Evolutionary conservation across 2,888 invertebrate species (phyloP).

Genomic region (Sinelater perroti): DNA sequence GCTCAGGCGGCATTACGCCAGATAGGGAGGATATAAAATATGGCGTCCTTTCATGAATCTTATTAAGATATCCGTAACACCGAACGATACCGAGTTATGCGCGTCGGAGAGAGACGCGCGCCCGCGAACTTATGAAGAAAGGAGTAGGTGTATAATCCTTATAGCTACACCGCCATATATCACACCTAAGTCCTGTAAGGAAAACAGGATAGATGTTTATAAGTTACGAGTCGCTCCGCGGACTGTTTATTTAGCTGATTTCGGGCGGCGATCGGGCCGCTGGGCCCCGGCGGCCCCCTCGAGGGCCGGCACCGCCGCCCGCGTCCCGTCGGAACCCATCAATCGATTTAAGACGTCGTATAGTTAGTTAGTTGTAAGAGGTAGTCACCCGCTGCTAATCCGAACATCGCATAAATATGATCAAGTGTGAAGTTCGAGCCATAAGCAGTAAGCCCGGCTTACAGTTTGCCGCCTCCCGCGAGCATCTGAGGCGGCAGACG

Average conservation of each 20-base stretch:
- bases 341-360: conserved; percentile 59
- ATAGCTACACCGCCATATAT: conserved; percentile 63
- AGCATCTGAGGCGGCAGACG: conserved; percentile 56
- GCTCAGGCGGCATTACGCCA: conserved; percentile 58
- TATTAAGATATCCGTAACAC: conserved; percentile 77
- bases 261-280: conserved; percentile 22
- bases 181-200: conserved; percentile 62
- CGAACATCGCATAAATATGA: conserved; percentile 64
- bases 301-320: conserved; percentile 32
- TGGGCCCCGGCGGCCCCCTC: too few species aligned
- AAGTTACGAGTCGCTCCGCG: conserved; percentile 59
- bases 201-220: conserved; percentile 64
- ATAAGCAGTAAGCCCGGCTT: conserved; percentile 62
- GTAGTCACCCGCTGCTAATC: conserved; percentile 61
- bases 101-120: conserved; percentile 53
- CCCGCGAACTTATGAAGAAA: conserved; percentile 64
- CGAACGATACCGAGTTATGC: conserved; percentile 64
- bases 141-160: conserved; percentile 65
- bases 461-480: conserved; percentile 60
- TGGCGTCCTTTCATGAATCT: conserved; percentile 85
- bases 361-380: conserved; percentile 57
- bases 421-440: conserved; percentile 63
- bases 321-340: conserved; percentile 55
- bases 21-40: conserved; percentile 77
- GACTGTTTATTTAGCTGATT: conserved; percentile 62